Evolutionary conservation across 2,113 vertebrate genomes (phyloP).

Genomic region (Symphodus melops): DNA sequence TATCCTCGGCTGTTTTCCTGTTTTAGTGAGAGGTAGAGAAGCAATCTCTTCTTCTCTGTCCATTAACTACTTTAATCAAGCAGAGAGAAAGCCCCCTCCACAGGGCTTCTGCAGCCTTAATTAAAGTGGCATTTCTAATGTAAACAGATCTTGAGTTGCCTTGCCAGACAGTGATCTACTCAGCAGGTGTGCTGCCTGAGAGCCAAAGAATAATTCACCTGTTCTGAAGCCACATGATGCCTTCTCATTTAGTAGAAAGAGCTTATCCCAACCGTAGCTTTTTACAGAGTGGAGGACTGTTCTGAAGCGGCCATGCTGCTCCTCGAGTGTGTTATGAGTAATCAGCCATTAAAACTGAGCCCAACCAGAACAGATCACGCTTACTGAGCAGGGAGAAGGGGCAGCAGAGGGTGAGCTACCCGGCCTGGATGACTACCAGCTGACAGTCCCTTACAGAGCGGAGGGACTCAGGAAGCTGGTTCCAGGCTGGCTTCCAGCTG

Average conservation of each 20-base stretch:
- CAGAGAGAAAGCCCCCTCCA: slow-evolving; percentile 55
- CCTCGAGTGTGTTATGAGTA: slow-evolving; percentile 14
- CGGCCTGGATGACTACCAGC: slow-evolving; percentile 37
- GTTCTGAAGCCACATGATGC: slow-evolving; percentile 24
- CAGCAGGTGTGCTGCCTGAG: slow-evolving; percentile 57
- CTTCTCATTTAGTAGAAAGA: slow-evolving; percentile 16
- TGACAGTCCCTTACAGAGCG: slow-evolving; percentile 8
- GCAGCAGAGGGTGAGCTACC: background rate
- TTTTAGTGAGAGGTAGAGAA: slow-evolving; percentile 11
- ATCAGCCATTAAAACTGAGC: slow-evolving; percentile 18
- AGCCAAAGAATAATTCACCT: slow-evolving; percentile 66
- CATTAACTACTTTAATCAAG: slow-evolving; percentile 72
- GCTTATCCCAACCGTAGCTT: slow-evolving; percentile 16
- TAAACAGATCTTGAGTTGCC: slow-evolving; percentile 68
- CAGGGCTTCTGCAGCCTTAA: slow-evolving; percentile 69
- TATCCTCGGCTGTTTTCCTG: background rate
- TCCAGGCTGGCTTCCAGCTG: slow-evolving; percentile 47
- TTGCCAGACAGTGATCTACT: slow-evolving; percentile 51
- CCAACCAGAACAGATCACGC: slow-evolving; percentile 15
- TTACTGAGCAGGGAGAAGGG: slow-evolving; percentile 2
- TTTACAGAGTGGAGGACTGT: slow-evolving; percentile 23
- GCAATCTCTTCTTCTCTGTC: slow-evolving; percentile 37
- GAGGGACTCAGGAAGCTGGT: slow-evolving; percentile 6
- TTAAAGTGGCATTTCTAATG: slow-evolving; percentile 78
- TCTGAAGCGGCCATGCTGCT: slow-evolving; percentile 9